Base-by-base conservation (phyloP, 2,888 invertebrate species). In the Metopia argyrocephala region DNA sequence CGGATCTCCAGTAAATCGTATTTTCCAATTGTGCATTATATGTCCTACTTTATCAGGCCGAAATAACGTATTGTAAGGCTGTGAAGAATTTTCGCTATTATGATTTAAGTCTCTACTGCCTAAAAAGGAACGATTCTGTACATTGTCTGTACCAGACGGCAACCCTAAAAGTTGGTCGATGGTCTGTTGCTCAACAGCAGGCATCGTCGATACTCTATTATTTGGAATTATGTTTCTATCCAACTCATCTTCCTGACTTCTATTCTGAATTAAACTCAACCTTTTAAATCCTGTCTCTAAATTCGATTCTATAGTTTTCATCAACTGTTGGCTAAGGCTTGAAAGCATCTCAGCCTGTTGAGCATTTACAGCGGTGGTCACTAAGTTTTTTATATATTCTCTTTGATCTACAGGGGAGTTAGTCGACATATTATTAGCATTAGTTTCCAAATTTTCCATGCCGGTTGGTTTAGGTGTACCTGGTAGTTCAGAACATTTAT, bases 11-110 rank as follows among this genome's bases (percentile, higher is more conserved):
- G 38, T 52, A 61, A 76, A 78, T 54, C 56, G 68, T 2, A 81
- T 7, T 31, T 81, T 73, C 71, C 80, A 81, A 65, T 73, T 76
- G 2, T 52, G 50, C 18, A 79, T 79, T 12, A 78, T 66, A 7
- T 66, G 65, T 15, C 71, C 65, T 15, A 66, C 25, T 61, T 70
- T 79, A 31, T 75, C 75, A 3, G 64, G 50, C 5, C 31, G 38
- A 20, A 64, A 23, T 7, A 9, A 18, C 3, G 52, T n/a, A n/a
- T n/a, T 25, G 4, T 23, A 28, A n/a, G 0, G 1, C n/a, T n/a
- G 3, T 21, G 25, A n/a, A 27, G 6, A 15, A 23, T 38, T 21
- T 23, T 9, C 15, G 5, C 15, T 3, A 45, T 2, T 9, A 6
- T 61, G 18, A 61, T n/a, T 61, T 3, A 9, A 12, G 2, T 9